Base-by-base conservation (phyloP, 2,797 vertebrate species). In the Hipposideros larvatus region DNA sequence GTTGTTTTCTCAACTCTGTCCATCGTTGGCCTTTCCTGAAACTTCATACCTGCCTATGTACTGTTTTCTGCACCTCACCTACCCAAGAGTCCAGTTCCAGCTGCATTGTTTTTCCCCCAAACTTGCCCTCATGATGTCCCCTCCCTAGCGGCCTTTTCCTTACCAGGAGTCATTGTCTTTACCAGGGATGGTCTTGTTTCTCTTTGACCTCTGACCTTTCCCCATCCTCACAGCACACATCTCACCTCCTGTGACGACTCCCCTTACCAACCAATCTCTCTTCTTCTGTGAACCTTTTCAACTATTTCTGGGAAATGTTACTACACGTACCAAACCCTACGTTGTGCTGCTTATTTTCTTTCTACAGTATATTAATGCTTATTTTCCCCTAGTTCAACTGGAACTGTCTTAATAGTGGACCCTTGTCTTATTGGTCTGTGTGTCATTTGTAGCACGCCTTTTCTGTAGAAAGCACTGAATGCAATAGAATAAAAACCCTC, bases 241-340 rank as follows among this genome's bases (percentile, higher is more conserved):
- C 68, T 18, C 51, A 0, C 3, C 5, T 77, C 34, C 71, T 59
- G 63, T 2, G 51, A 86, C 1, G 2, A 19, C 46, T 34, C 14
- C 51, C 51, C 53, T 68, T 31, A 21, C 65, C 11, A 8, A 1
- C 26, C 18, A 0, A 0, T 24, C 53, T 79, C 37, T 79, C 59
- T 24, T 31, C 34, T 9, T 43, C 85, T 55, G 28, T 18, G 37
- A 51, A 11, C 24, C 14, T 6, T 41, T 77, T 34, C 53, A 28
- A 0, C 22, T 46, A 1, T 46, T 63, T 26, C 53, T 75, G 77
- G 78, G n/a, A 78, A 63, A 7, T 4, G 28, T 31, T 31, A 2
- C n/a, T 18, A 59, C 31, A 14, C 7, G 2, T 2, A 10, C 19
- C 13, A 2, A 14, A 0, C 34, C 48, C 4, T 14, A 4, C 51